Evolutionary conservation across 2,888 invertebrate species (phyloP), one percentile per base, ranked within the genome.

Genomic region (Maniola hyperantus): DNA sequence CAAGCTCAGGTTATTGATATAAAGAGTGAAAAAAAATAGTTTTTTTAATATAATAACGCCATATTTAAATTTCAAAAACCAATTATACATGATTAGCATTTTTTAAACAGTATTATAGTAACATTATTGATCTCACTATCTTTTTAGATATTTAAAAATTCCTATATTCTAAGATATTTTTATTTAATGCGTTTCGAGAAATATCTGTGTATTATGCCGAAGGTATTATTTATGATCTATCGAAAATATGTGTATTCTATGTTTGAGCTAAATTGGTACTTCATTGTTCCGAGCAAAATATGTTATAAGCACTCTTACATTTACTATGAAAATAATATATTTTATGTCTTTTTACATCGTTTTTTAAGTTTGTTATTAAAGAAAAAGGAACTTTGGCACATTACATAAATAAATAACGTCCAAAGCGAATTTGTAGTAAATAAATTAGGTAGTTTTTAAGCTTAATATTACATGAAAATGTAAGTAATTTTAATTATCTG

Each of bases 211-310:
- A 50, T 34, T 53, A 59, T 65, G 71, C 71, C 57, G 71, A 68
- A 61, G 64, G 60, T 58, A 71, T 71, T 61, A 65, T 63, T n/a
- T 11, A 39, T 42, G 62, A 62, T 60, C 71, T 71, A 71, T 69
- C 64, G 68, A 72, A 72, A 72, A 73, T 73, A 73, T 73, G 71
- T 68, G 39, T 57, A 7, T 26, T 54, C 66, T 73, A 68, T 71
- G 48, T 67, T 73, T 73, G 72, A 73, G 72, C 72, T 73, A 73
- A 66, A 70, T 73, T 73, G 72, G 72, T 73, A 73, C 72, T 59
- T 70, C 69, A 72, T 69, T 66, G 60, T 71, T 61, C 63, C 53
- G 48, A 65, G 67, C 67, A 64, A 70, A 64, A 51, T 63, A 68
- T 50, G 39, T 54, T 60, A 54, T 48, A 68, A 64, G 61, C 61